A percentile compares a stretch with the other conserved stretches of the same genome.
phyloP scores from a whole-genome alignment of 2,113 vertebrate genomes.

The Paracanthobrama guichenoti region DNA sequence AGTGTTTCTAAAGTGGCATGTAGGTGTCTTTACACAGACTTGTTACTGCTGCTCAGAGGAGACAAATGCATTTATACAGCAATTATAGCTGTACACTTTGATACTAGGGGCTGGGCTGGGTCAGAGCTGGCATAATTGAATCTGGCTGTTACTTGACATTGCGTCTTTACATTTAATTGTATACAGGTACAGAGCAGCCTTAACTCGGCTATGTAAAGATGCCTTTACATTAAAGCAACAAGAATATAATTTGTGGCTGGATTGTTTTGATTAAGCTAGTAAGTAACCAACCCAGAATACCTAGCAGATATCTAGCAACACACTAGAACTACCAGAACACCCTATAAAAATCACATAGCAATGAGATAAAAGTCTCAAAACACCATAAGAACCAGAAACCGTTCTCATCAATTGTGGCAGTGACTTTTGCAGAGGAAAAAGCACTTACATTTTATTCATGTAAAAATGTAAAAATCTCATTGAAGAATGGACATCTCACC shows the following conservation, averaged over 20 bases:
- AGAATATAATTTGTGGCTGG: not conserved
- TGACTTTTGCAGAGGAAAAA: not conserved
- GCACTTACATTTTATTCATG: no score
- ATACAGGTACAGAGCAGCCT: not conserved
- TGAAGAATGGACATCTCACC: not conserved
- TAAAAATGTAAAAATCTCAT: not conserved
- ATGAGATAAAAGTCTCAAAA: not conserved
- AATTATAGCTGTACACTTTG: not conserved
- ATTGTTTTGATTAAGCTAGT: no score
- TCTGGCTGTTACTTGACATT: not conserved
- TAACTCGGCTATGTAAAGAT: not conserved
- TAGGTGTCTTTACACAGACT: not conserved
- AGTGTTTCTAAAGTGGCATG: not conserved
- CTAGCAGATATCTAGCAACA: no score
- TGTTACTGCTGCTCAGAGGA: not conserved
- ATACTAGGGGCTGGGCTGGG: not conserved
- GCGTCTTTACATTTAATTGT: not conserved
- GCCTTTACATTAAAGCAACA: not conserved
- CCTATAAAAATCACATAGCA: not conserved
- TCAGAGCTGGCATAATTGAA: not conserved
- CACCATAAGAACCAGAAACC: not conserved
- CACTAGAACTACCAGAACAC: not conserved
- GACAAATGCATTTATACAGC: not conserved
- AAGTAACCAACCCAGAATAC: no score
- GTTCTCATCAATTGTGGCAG: no score